Evolutionary conservation across 2,888 invertebrate species (phyloP).

Genomic region (Onthophagus sagittarius): DNA sequence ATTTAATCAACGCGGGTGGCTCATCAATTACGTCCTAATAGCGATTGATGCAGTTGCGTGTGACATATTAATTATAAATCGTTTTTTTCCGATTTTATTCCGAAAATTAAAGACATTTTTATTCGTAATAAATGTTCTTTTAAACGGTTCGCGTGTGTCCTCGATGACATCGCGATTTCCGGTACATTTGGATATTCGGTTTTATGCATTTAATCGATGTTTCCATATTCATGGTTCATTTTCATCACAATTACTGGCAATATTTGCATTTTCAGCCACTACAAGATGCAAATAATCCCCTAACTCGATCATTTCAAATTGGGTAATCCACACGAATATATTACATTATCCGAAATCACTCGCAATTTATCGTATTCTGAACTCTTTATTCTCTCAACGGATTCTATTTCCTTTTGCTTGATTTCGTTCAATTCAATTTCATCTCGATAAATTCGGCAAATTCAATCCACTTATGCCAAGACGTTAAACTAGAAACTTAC

Average conservation of each 20-base stretch:
- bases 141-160: not conserved
- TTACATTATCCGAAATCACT: not conserved
- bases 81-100: not conserved
- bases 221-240: not conserved
- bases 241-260: not conserved
- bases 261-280: not conserved
- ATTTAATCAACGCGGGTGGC: not conserved
- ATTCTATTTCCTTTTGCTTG: not conserved
- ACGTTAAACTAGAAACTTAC: constrained; percentile 51
- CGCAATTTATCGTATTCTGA: not conserved
- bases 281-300: not conserved
- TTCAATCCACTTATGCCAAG: not conserved
- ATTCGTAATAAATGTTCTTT: not conserved
- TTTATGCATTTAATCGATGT: not conserved
- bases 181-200: not conserved
- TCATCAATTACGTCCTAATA: not conserved
- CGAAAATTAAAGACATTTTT: not conserved
- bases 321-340: not conserved
- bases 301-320: not conserved
- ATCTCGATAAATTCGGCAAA: not conserved
- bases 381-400: not conserved
- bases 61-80: not conserved
- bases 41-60: not conserved
- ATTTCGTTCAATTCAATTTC: not conserved
- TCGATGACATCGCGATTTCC: not conserved